Conservation (phyloP, 2,888 invertebrate genomes). For the Napeogenes inachia region DNA sequence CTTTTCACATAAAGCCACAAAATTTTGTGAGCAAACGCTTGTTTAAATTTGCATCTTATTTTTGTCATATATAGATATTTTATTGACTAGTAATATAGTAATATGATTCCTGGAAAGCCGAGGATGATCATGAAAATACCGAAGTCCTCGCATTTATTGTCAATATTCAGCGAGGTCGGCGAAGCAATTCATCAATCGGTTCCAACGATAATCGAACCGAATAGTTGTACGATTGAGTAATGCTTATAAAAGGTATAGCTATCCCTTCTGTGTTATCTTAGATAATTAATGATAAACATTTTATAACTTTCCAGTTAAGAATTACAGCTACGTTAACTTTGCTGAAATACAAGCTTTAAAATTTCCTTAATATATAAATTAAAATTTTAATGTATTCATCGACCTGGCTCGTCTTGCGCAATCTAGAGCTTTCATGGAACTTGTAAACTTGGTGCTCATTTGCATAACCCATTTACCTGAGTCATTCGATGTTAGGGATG, state of each 20-base stretch:
- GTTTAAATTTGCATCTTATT: too few relatives aligned
- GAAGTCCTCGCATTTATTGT: neutral
- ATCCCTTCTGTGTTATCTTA: neutral
- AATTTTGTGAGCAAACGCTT: too few relatives aligned
- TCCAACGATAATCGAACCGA: neutral
- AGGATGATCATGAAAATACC: conserved; percentile 1
- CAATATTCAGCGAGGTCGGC: neutral
- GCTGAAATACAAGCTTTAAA: neutral
- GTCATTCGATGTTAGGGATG: conserved; percentile 24
- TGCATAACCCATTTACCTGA: conserved; percentile 52
- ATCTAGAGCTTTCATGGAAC: conserved; percentile 32
- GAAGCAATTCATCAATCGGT: neutral
- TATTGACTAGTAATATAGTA: too few relatives aligned
- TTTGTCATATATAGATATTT: too few relatives aligned
- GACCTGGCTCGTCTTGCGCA: conserved; percentile 24
- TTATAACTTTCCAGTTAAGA: neutral
- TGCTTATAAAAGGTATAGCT: neutral
- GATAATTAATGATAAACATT: neutral
- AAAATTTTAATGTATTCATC: conserved; percentile 28
- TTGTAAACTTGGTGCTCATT: conserved; percentile 40
- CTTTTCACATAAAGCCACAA: too few relatives aligned
- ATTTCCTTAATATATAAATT: conserved; percentile 16
- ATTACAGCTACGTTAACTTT: neutral
- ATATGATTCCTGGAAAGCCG: neutral
- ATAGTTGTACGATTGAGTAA: neutral